Base-by-base conservation (phyloP, 2,113 vertebrate genomes). In the Probosciger aterrimus region DNA sequence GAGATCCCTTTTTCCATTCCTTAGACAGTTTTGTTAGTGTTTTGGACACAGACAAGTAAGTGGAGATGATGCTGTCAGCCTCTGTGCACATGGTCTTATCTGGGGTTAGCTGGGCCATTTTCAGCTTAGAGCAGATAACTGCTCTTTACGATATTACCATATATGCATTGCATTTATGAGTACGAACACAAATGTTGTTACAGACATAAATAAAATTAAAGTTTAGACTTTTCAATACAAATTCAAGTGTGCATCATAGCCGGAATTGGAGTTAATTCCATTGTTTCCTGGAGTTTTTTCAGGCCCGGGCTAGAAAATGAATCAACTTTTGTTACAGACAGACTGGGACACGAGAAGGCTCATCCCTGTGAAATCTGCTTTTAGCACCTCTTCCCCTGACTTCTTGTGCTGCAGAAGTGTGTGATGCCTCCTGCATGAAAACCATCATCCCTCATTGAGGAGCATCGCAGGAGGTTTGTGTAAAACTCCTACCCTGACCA, bases 311-410 rank as follows among this genome's bases (percentile, higher is more conserved):
- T 57, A 39, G 75, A 71, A 82, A 86, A 86, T 49, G 82, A 69
- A 71, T 92, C 52, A 65, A 20, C 6, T 83, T 65, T 69, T 91
- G 22, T 41, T 59, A n/a, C 55, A 78, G 49, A 44, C 22, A 37
- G 62, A 75, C 41, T 11, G 55, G 43, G 50, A 52, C 18, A 20
- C 0, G 1, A 0, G 5, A 59, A 71, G 39, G 25, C 55, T 84
- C 55, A 88, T 55, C 62, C 50, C 52, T 47, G 46, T n/a, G 57
- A 93, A 90, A 80, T 63, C 44, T 9, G 8, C 46, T 79, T 71
- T 90, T 47, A 88, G 31, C 41, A 59, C 31, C 64, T 77, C 63
- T 88, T 35, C 20, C 31, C 14, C 24, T 84, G 77, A 37, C 60
- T 90, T 60, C 19, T 22, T 20, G 10, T 15, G 43, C 83, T 77